phyloP scores from a whole-genome alignment of 2,888 invertebrate genomes.

The Timema podura region DNA sequence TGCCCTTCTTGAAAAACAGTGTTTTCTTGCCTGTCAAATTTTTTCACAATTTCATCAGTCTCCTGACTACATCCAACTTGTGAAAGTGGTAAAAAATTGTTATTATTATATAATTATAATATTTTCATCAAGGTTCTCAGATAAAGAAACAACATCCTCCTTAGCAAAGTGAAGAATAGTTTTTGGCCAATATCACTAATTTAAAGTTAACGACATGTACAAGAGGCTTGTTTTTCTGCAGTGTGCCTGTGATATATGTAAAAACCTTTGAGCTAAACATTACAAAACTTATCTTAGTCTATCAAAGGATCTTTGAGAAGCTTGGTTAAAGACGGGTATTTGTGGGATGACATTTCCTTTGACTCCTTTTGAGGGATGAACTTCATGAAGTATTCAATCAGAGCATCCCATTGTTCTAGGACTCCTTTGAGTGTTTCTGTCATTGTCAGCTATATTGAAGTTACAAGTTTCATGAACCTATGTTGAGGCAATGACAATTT shows the following conservation, averaged over 20 bases:
- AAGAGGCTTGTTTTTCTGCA: background rate
- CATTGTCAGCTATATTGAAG: too few relatives aligned
- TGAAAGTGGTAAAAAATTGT: too few relatives aligned
- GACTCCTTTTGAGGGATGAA: background rate
- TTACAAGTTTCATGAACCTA: background rate
- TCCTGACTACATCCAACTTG: too few relatives aligned
- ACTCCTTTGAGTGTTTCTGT: background rate
- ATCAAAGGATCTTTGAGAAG: background rate
- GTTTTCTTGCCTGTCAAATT: too few relatives aligned
- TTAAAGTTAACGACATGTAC: background rate
- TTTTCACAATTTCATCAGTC: too few relatives aligned
- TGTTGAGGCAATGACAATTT: background rate
- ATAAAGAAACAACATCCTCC: too few relatives aligned
- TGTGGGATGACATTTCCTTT: background rate
- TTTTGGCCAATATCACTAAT: background rate
- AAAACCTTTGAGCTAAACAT: background rate
- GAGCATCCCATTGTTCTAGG: background rate
- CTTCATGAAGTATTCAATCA: background rate
- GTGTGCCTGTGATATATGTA: background rate
- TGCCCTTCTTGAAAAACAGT: too few relatives aligned
- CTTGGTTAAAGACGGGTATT: background rate
- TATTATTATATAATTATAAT: too few relatives aligned
- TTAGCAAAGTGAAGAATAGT: too few relatives aligned
- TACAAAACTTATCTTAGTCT: conserved; percentile 4
- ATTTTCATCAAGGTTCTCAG: background rate